Percentiles rank a stretch among this genome's conserved stretches.
Evolutionary conservation across 1,140 invertebrate species (phyloP).

Genomic region (Megalopta genalis): DNA sequence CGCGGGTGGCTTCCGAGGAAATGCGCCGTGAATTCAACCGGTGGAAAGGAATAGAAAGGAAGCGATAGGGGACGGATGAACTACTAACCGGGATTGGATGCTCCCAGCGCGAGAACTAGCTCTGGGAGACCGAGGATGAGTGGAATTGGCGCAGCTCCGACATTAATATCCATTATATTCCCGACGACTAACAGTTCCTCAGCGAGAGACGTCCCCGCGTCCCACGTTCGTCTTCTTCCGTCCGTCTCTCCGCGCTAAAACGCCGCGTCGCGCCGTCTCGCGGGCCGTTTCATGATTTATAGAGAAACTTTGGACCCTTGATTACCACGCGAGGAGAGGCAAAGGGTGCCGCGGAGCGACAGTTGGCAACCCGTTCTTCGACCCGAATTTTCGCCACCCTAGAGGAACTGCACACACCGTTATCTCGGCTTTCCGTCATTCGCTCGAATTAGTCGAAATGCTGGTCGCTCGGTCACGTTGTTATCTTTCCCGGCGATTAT

Average conservation of each 20-base stretch:
- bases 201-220: not conserved
- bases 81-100: conserved; percentile 37
- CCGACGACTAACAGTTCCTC: conserved; percentile 16
- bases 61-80: conserved; percentile 10
- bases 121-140: conserved; percentile 8
- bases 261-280: conserved; percentile 31
- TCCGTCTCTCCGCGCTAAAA: conserved; percentile 30
- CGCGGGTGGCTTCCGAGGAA: not conserved
- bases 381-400: conserved; percentile 14
- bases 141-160: conserved; percentile 62
- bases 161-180: conserved; percentile 72
- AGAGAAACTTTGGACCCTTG: conserved; percentile 66
- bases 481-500: not conserved
- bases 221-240: conserved; percentile 49
- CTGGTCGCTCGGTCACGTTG: conserved; percentile 27
- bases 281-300: conserved; percentile 68
- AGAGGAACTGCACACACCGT: conserved; percentile 14
- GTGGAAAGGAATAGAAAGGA: not conserved
- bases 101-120: conserved; percentile 31
- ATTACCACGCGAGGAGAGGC: conserved; percentile 48
- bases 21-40: conserved; percentile 1
- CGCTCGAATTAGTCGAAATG: conserved; percentile 58
- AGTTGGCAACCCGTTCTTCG: conserved; percentile 54
- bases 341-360: conserved; percentile 45
- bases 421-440: conserved; percentile 62